Evolutionary conservation across 2,888 invertebrate genomes (phyloP), one percentile per base, ranked within the genome.

Genomic region (Heliothis peltigera): DNA sequence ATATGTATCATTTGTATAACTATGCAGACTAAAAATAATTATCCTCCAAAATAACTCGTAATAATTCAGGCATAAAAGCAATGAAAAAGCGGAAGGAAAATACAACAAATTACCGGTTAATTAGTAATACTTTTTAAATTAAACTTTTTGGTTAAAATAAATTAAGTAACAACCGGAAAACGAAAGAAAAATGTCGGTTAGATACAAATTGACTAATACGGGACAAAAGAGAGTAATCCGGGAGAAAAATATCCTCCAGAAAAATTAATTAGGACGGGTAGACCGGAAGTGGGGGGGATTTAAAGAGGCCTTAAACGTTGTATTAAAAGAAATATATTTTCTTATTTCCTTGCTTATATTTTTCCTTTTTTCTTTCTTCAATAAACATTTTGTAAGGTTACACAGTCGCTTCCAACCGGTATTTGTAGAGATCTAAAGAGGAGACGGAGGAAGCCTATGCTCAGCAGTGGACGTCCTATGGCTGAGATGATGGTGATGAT

Each of bases 241-340:
- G 44, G 54, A 53, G n/a, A 64, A 39, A 70, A 58, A 71, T 59
- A 63, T 69, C 55, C 25, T 54, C 51, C 42, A 32, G 55, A 47
- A 59, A 77, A 80, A 80, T 75, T 80, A 79, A 80, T 79, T 77
- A 73, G 6, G 51, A 61, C 4, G 21, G 28, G 67, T 39, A 42
- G 64, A 12, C 66, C 69, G 70, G 75, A 80, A 77, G 60, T 66
- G 48, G n/a, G 18, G 22, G 54, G 48, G 42, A 28, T 72, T 80
- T 64, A 67, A 49, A 42, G 21, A 42, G 12, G 17, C 28, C 51
- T 21, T 49, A 56, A 65, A 56, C 28, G 32, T 44, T 56, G 51
- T 74, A 72, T 58, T 69, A 68, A 63, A 51, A 51, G 49, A 35
- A 46, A 46, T 53, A 28, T 51, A 0, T 32, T 49, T 43, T 21